A percentile compares a stretch with the other conserved stretches of the same genome.
These are phyloP conservation scores for Vireo altiloquus DNA, from an alignment of 2,113 vertebrate genomes.

Conservation along the genomic window DNA sequence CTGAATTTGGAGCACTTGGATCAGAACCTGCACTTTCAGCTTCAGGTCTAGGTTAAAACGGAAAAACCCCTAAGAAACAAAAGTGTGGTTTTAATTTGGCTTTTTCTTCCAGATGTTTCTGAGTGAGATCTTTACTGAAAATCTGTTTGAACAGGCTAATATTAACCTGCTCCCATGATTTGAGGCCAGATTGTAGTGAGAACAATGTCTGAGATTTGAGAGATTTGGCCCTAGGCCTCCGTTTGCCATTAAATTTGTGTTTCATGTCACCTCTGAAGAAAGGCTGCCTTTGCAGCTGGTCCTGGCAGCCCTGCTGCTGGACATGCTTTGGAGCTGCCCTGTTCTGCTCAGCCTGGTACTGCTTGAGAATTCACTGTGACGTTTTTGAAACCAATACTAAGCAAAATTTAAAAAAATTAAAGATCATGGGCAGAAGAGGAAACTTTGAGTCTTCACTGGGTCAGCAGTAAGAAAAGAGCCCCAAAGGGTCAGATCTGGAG, in stretches of 20 bases:
- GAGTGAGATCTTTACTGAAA: not conserved
- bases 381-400: not conserved
- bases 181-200: not conserved
- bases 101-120: not conserved
- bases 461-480: not conserved
- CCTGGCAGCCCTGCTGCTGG: not conserved
- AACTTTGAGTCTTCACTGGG: not conserved
- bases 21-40: not conserved
- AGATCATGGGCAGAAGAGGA: not conserved
- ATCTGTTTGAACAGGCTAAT: not conserved
- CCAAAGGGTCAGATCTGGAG: not conserved
- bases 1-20: not conserved
- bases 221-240: not conserved
- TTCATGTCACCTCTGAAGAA: not conserved
- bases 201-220: conserved; percentile 5
- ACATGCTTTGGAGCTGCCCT: not conserved
- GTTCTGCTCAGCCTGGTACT: not conserved
- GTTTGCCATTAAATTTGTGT: not conserved
- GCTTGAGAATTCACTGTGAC: accelerated
- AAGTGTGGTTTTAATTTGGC: not conserved
- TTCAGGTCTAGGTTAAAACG: not conserved
- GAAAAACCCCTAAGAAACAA: not conserved
- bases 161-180: not conserved
- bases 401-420: not conserved
- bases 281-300: not conserved